Base-by-base conservation (phyloP, 2,888 invertebrate species). In the Sphaerophoria rueppellii region DNA sequence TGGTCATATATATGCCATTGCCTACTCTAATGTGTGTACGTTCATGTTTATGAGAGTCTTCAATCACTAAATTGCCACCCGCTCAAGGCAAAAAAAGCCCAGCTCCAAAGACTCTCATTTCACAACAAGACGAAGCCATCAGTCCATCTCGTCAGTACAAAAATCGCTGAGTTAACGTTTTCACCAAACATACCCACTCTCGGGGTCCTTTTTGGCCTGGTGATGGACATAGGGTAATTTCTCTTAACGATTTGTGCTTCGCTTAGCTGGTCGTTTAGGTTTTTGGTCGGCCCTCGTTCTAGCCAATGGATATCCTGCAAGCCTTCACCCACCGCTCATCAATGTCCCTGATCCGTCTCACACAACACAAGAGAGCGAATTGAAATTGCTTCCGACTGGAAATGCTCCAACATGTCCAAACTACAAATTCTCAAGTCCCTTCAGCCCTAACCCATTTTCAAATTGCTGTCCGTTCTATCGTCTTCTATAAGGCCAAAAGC, bases 11-110 rank as follows among this genome's bases (percentile, higher is more conserved):
- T 5, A 24, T 12, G 4, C 6, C 4, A 11, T 6, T n/a, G 48
- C 16, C 57, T 50, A 50, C 73, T 58, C 81, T 77, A 85, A 81
- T 81, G 73, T 76, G 71, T 83, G 80, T 83, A 69, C 75, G 80
- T 72, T 67, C 75, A 61, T 83, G 79, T 83, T 83, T 83, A 83
- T 83, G 83, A 72, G 75, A 83, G 80, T 71, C 61, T 80, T 83
- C 83, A 80, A 83, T 83, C 83, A 83, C 83, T 83, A 83, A 83
- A 83, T 80, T 83, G 75, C 83, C 80, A 80, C 80, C 83, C 54
- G n/a, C 37, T 50, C 16, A n/a, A 63, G 34, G 55, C 55, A 12
- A 55, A 57, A 14, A 60, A 52, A 69, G 32, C 4, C 61, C 46
- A 48, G 16, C 48, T 34, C 34, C 48, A 24, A 46, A 34, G 34